Percentiles rank a stretch among this genome's conserved stretches.
These are phyloP conservation scores for Oceanites oceanicus DNA, from an alignment of 2,113 vertebrate genomes.

Conservation along the genomic window DNA sequence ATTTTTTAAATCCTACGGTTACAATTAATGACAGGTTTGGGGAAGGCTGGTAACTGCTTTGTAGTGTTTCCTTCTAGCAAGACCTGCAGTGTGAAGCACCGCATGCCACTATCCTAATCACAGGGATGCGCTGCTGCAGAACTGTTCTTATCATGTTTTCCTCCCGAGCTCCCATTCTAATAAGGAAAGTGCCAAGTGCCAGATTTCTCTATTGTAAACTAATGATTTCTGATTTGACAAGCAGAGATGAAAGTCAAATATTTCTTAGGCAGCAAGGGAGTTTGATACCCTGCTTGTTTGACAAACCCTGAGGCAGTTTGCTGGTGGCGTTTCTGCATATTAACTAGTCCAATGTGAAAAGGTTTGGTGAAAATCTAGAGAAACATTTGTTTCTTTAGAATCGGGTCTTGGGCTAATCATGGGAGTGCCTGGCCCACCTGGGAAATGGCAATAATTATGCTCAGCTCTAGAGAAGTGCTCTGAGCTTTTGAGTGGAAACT, in stretches of 20 bases:
- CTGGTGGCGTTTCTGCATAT: not conserved
- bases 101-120: not conserved
- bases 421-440: not conserved
- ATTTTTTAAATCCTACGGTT: not conserved
- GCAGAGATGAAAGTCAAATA: constrained; percentile 5
- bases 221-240: constrained; percentile 32
- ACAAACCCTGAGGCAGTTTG: not conserved
- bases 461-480: not conserved
- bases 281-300: not conserved
- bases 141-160: not conserved
- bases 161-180: not conserved
- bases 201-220: not conserved
- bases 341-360: not conserved
- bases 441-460: not conserved
- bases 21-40: not conserved
- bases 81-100: not conserved
- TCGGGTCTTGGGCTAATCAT: not conserved
- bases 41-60: not conserved
- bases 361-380: not conserved
- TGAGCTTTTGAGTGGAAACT: not conserved
- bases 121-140: not conserved
- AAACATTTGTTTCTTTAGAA: not conserved
- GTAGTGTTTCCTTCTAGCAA: not conserved
- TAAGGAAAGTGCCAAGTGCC: not conserved
- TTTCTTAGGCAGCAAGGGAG: not conserved